Percentiles rank a stretch among this genome's conserved stretches.
phyloP scores from a whole-genome alignment of 2,797 vertebrate genomes.

The Oryzias dopingdopingensis region DNA sequence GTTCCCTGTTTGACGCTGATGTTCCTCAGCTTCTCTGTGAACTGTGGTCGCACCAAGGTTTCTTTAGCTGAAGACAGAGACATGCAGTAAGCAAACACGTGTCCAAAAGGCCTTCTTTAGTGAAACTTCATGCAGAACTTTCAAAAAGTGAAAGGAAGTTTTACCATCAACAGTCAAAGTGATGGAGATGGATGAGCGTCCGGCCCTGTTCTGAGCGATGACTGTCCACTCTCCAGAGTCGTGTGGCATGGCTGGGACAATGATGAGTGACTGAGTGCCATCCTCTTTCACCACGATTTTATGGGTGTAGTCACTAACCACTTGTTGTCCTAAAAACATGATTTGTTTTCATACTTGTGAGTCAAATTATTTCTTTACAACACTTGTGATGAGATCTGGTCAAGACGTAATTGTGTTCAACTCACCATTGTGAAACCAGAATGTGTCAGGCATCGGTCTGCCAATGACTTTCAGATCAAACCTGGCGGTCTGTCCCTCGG shows the following conservation, averaged over 20 bases:
- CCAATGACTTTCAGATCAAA: constrained; percentile 98
- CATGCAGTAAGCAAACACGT: too few relatives aligned
- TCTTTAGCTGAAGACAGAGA: constrained; percentile 83
- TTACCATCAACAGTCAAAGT: constrained; percentile 93
- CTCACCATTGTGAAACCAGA: constrained; percentile 96
- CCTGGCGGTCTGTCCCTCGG: constrained; percentile 95
- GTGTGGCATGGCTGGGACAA: constrained; percentile 87
- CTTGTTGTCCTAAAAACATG: constrained; percentile 85
- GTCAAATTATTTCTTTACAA: neutral
- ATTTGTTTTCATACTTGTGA: neutral
- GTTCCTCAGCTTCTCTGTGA: constrained; percentile 91
- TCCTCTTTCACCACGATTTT: constrained; percentile 98
- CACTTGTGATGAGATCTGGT: neutral
- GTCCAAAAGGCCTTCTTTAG: neutral
- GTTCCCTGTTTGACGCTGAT: constrained; percentile 91
- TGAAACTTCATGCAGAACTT: neutral
- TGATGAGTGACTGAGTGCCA: constrained; percentile 94
- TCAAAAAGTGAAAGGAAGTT: neutral
- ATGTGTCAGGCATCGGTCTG: constrained; percentile 97
- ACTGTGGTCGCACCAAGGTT: constrained; percentile 88
- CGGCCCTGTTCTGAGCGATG: constrained; percentile 94
- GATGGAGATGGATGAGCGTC: constrained; percentile 89
- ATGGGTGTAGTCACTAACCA: constrained; percentile 93
- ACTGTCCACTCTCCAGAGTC: constrained; percentile 98
- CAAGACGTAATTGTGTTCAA: neutral